Conservation (phyloP, 2,888 invertebrate species). For the Orchesella flavescens region DNA sequence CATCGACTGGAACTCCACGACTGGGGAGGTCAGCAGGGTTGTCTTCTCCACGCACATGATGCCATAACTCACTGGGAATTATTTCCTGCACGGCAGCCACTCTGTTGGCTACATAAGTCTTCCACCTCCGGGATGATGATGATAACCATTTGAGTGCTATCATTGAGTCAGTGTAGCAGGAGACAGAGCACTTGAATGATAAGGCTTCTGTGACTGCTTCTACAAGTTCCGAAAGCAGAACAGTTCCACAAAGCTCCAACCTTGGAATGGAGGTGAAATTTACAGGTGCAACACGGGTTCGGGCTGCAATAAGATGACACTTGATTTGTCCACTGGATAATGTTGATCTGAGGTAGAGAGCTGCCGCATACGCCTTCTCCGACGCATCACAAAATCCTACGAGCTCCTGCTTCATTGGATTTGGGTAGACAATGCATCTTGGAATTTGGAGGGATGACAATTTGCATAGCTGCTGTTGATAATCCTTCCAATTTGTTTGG, state of each 20-base stretch:
- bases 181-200: slow-evolving; percentile 28
- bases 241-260: slow-evolving; percentile 72
- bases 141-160: slow-evolving; percentile 72
- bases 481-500: too few relatives aligned
- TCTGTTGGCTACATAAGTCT: slow-evolving; percentile 71
- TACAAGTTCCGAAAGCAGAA: slow-evolving; percentile 67
- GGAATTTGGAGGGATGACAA: too few relatives aligned
- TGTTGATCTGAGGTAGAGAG: too few relatives aligned
- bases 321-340: too few relatives aligned
- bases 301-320: too few relatives aligned
- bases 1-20: slow-evolving; percentile 15
- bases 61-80: slow-evolving; percentile 63
- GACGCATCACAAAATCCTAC: too few relatives aligned
- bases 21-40: slow-evolving; percentile 73
- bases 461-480: too few relatives aligned
- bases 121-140: slow-evolving; percentile 66
- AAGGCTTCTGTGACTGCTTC: slow-evolving; percentile 39
- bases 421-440: too few relatives aligned
- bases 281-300: too few relatives aligned
- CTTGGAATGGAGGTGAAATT: slow-evolving; percentile 66
- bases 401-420: too few relatives aligned
- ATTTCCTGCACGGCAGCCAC: slow-evolving; percentile 66
- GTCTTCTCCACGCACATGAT: slow-evolving; percentile 68
- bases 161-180: slow-evolving; percentile 72
- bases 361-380: too few relatives aligned